Conservation (phyloP, 1,140 invertebrate genomes). For the Drosophila azteca region DNA sequence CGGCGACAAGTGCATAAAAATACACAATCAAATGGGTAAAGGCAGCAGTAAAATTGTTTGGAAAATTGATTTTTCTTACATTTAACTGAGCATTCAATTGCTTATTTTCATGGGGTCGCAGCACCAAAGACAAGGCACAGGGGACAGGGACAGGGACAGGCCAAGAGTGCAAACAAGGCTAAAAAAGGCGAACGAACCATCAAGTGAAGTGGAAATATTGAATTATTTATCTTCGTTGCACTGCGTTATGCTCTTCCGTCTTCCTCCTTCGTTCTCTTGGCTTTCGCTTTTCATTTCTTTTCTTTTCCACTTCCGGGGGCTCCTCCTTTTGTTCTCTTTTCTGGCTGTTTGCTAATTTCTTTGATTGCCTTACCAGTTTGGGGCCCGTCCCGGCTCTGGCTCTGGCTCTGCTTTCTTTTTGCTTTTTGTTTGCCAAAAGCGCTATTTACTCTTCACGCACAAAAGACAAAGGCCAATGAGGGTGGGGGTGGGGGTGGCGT, state of each 20-base stretch:
- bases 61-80: conserved; percentile 83
- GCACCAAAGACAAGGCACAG: neutral
- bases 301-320: conserved; percentile 46
- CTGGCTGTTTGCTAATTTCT: conserved; percentile 77
- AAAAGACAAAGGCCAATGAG: conserved; percentile 77
- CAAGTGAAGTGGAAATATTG: conserved; percentile 81
- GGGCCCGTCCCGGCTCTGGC: neutral
- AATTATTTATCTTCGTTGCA: conserved; percentile 81
- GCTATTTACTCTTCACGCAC: conserved; percentile 71
- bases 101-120: conserved; percentile 72
- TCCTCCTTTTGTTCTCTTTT: conserved; percentile 53
- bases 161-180: conserved; percentile 49
- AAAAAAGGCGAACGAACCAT: conserved; percentile 36
- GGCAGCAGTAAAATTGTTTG: conserved; percentile 78
- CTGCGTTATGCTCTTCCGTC: conserved; percentile 72
- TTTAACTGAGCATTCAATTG: conserved; percentile 82
- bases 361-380: conserved; percentile 75
- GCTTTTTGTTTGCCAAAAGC: conserved; percentile 64
- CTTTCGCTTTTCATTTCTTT: conserved; percentile 18
- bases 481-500: too few species aligned
- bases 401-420: conserved; percentile 22
- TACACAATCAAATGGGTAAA: conserved; percentile 59
- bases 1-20: conserved; percentile 81
- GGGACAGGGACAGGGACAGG: conserved; percentile 16
- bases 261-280: conserved; percentile 5